Conservation (phyloP, 37 sponge, comb jelly and placozoan genomes). For the Dysidea cf. avara region DNA sequence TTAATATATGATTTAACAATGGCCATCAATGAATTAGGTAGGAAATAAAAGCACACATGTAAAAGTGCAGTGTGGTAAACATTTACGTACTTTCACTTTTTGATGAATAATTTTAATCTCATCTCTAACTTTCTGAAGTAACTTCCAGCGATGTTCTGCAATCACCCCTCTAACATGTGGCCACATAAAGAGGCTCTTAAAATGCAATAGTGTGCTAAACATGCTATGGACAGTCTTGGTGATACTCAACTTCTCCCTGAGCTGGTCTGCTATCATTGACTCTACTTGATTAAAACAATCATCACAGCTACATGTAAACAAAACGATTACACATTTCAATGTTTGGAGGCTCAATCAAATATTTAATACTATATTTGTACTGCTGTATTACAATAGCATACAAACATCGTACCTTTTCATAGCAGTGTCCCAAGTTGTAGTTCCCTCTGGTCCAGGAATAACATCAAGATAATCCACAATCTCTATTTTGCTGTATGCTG, state of each 20-base stretch:
- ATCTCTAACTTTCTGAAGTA: conserved; percentile 96
- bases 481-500: conserved; percentile 97
- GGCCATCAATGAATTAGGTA: too few relatives aligned
- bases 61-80: too few relatives aligned
- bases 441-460: conserved; percentile 81
- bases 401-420: conserved; percentile 71
- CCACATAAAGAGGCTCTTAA: conserved; percentile 95
- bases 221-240: conserved; percentile 98
- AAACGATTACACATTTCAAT: too few relatives aligned
- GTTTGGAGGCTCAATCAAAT: too few relatives aligned
- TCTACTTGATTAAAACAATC: conserved; percentile 98
- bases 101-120: conserved; percentile 95
- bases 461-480: conserved; percentile 92
- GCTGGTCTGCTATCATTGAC: conserved; percentile 90
- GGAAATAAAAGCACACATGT: too few relatives aligned
- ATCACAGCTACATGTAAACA: conserved; percentile 68
- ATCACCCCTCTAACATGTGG: conserved; percentile 97
- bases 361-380: too few relatives aligned
- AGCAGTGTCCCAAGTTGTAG: conserved; percentile 92
- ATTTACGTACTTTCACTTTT: conserved; percentile 98
- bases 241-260: conserved; percentile 96
- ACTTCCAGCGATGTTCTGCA: conserved; percentile 96
- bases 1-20: too few relatives aligned
- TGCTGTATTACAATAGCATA: too few relatives aligned
- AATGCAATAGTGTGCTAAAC: conserved; percentile 97